These are phyloP conservation scores for Xerus inauris DNA, from an alignment of 2,113 vertebrate species.

Conservation along the genomic window DNA sequence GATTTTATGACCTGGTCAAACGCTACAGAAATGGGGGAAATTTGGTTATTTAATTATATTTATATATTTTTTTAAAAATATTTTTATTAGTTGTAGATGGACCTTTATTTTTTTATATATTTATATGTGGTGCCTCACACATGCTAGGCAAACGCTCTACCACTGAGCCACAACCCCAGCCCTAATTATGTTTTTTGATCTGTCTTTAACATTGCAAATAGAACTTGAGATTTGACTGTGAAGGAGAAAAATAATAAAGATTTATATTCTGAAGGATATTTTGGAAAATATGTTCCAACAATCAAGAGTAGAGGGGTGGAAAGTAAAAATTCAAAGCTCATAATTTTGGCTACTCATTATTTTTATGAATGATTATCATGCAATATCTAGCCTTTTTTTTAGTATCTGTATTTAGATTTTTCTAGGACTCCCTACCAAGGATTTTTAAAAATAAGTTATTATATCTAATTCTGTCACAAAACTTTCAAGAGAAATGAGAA, in stretches of 20 bases:
- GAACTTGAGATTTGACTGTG: not conserved
- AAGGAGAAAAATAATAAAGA: not conserved
- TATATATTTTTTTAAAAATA: too few relatives aligned
- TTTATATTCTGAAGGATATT: not conserved
- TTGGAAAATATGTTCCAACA: not conserved
- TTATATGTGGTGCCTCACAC: too few relatives aligned
- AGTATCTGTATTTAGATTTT: not conserved
- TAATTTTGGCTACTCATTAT: not conserved
- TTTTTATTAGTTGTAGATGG: too few relatives aligned
- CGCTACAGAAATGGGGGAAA: not conserved
- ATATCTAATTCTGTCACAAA: not conserved
- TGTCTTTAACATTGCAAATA: not conserved
- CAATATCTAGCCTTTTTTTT: not conserved
- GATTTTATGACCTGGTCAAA: not conserved
- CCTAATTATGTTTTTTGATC: conserved; percentile 5
- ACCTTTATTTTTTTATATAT: too few relatives aligned
- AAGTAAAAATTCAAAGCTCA: not conserved
- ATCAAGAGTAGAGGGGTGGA: not conserved
- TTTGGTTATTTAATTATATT: not conserved
- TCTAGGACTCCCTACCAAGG: not conserved
- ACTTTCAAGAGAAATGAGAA: conserved; percentile 22
- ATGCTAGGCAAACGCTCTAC: too few relatives aligned
- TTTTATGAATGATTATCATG: conserved; percentile 1
- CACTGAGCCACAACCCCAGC: too few relatives aligned
- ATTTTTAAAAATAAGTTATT: not conserved